These are phyloP conservation scores for Melinaea menophilus DNA, from an alignment of 2,888 invertebrate species.

Conservation along the genomic window DNA sequence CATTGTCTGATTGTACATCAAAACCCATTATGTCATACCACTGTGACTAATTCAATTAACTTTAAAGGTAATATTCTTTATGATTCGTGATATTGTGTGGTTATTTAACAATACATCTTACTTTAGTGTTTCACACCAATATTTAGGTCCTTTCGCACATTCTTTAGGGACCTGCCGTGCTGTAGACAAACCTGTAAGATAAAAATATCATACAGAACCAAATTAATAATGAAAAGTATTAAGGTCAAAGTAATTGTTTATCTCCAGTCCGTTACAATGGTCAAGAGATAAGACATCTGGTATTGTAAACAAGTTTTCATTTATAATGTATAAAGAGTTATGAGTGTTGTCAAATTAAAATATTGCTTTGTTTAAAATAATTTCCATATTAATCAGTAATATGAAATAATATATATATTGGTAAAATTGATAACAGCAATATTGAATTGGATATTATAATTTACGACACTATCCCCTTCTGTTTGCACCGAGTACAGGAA, in stretches of 20 bases:
- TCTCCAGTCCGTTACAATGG: slow-evolving; percentile 15
- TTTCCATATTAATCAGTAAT: no score
- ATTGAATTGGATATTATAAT: slow-evolving; percentile 8
- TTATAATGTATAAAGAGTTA: no score
- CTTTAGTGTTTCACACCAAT: slow-evolving; percentile 68
- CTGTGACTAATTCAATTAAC: no score
- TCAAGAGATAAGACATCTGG: slow-evolving; percentile 1
- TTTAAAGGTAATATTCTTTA: not conserved
- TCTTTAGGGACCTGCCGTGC: slow-evolving; percentile 67
- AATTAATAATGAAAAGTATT: not conserved
- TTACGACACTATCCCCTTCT: slow-evolving; percentile 23
- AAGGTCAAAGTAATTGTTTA: slow-evolving; percentile 15
- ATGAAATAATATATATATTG: no score
- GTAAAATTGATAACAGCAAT: not conserved
- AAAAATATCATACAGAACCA: slow-evolving; percentile 14
- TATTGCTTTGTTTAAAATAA: no score
- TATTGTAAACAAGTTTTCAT: not conserved
- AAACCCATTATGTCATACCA: no score
- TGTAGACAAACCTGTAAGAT: slow-evolving; percentile 57
- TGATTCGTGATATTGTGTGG: not conserved
- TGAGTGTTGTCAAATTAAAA: no score
- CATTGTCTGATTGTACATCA: no score
- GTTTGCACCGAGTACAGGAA: slow-evolving; percentile 22
- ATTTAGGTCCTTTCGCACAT: slow-evolving; percentile 63
- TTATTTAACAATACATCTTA: slow-evolving; percentile 37